phyloP scores from a whole-genome alignment of 2,113 vertebrate species.

The Eudyptes chrysolophus region DNA sequence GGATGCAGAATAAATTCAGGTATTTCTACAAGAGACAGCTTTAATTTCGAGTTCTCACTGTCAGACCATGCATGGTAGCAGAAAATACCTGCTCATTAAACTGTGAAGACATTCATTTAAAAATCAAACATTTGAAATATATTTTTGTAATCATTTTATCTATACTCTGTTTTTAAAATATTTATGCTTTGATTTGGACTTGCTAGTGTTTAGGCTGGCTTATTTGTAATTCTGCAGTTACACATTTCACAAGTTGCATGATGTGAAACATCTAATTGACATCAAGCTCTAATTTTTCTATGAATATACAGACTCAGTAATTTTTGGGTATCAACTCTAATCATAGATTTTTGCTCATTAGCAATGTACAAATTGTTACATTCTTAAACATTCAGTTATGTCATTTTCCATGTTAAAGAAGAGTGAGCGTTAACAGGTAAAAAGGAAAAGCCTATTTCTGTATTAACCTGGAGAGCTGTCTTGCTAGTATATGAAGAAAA shows the following conservation, averaged over 20 bases:
- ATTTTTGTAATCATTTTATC: not conserved
- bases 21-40: not conserved
- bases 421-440: not conserved
- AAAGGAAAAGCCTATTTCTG: not conserved
- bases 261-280: not conserved
- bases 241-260: fast-evolving
- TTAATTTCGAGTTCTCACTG: not conserved
- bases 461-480: not conserved
- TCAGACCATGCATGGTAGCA: not conserved
- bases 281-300: not conserved
- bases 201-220: not conserved
- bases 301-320: not conserved
- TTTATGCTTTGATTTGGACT: not conserved
- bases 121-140: not conserved
- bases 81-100: not conserved
- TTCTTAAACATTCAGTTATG: not conserved
- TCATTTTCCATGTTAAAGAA: not conserved
- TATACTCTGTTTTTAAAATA: not conserved
- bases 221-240: not conserved
- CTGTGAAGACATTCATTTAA: not conserved
- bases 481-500: not conserved
- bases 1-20: not conserved
- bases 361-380: not conserved
- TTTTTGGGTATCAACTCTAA: not conserved
- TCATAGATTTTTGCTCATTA: not conserved